Percentiles rank a stretch among this genome's conserved stretches.
Conservation (phyloP, 2,888 invertebrate genomes). For the Tipula vernalis region DNA sequence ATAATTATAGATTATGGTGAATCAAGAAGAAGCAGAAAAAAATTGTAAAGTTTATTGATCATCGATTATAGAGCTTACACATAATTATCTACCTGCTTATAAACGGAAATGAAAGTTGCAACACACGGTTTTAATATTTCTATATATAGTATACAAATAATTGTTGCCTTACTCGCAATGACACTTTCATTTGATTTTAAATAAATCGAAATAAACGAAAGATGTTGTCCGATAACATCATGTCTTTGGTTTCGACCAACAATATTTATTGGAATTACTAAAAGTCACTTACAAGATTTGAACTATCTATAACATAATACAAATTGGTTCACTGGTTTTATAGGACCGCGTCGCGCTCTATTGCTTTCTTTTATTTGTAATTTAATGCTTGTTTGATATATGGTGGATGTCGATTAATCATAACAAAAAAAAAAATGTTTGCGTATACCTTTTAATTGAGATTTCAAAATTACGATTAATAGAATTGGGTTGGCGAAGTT, state of each 20-base stretch:
- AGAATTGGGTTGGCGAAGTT: background rate
- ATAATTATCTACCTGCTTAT: background rate
- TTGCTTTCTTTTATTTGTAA: background rate
- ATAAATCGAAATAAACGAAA: background rate
- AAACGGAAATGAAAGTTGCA: background rate
- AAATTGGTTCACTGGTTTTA: background rate
- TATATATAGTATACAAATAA: background rate
- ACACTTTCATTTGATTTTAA: background rate
- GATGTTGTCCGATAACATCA: background rate
- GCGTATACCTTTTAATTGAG: background rate
- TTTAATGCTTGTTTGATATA: background rate
- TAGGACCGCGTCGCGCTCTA: background rate
- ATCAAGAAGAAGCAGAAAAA: background rate
- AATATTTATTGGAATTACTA: background rate
- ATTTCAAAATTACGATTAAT: background rate
- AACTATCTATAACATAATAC: background rate
- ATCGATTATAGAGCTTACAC: background rate
- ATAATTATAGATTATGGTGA: too few species aligned
- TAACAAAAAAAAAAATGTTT: background rate
- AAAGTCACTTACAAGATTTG: background rate
- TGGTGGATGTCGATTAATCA: background rate
- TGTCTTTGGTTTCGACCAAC: background rate
- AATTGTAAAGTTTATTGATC: background rate
- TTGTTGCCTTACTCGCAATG: background rate
- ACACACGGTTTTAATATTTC: background rate